Conservation (phyloP, 2,113 vertebrate genomes). For the Menura novaehollandiae region DNA sequence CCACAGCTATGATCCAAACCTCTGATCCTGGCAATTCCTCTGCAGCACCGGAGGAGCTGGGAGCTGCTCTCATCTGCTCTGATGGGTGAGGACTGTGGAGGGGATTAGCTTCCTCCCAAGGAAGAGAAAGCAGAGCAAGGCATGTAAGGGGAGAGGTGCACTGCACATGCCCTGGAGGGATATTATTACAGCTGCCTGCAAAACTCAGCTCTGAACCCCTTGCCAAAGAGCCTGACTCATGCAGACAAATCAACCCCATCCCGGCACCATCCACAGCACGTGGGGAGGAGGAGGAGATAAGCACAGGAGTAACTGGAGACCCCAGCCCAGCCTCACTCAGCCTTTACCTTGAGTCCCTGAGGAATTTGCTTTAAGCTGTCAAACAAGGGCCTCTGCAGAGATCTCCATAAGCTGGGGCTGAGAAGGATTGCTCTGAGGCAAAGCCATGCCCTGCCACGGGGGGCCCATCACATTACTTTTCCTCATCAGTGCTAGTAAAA, state of each 20-base stretch:
- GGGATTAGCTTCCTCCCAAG: neutral
- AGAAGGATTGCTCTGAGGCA: neutral
- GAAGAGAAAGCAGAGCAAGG: neutral
- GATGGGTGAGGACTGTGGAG: neutral
- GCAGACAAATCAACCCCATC: neutral
- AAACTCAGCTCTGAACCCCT: neutral
- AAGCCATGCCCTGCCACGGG: neutral
- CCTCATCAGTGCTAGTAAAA: neutral
- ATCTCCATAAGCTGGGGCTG: neutral
- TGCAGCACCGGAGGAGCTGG: neutral
- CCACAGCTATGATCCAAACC: neutral
- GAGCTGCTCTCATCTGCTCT: neutral
- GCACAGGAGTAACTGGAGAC: neutral
- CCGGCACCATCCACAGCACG: rapidly evolving
- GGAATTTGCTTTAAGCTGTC: neutral
- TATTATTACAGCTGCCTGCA: neutral
- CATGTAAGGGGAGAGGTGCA: neutral
- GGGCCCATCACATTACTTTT: rapidly evolving
- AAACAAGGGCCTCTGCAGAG: neutral
- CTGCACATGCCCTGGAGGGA: neutral
- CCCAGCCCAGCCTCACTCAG: neutral
- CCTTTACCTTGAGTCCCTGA: neutral
- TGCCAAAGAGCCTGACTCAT: neutral
- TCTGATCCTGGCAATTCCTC: conserved; percentile 1
- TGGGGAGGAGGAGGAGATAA: neutral